Conservation (phyloP, 1,140 invertebrate genomes). For the Bombus confusus region DNA sequence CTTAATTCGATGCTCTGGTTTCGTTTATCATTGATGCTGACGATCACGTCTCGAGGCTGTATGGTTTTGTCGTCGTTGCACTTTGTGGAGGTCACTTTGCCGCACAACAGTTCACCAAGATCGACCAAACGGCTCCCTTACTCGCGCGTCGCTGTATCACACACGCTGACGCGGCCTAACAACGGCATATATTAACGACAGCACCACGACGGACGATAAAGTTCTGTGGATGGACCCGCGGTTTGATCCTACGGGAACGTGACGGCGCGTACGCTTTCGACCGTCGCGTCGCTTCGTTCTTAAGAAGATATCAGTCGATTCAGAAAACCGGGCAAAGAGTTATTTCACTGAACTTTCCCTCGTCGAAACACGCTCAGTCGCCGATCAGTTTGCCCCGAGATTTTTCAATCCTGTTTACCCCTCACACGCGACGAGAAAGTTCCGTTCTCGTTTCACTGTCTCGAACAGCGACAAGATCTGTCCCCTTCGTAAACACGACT, state of each 20-base stretch:
- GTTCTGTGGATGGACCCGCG: constrained; percentile 3
- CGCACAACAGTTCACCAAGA: constrained; percentile 53
- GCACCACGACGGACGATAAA: background rate
- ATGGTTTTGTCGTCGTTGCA: constrained; percentile 71
- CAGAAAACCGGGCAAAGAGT: background rate
- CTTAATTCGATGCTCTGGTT: constrained; percentile 74
- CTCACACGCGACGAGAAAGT: background rate
- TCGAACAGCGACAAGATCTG: background rate
- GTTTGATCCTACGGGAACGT: background rate
- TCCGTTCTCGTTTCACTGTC: background rate
- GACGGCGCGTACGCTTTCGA: background rate
- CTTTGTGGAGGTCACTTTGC: constrained; percentile 77
- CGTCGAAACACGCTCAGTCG: background rate
- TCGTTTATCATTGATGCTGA: constrained; percentile 76
- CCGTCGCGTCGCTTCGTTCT: background rate
- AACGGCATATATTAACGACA: background rate
- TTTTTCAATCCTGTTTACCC: background rate
- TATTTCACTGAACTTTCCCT: constrained; percentile 15
- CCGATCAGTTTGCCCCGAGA: background rate
- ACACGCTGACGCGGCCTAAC: background rate
- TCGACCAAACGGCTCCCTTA: constrained; percentile 28
- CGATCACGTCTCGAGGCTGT: constrained; percentile 75
- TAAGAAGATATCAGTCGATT: background rate
- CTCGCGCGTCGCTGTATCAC: background rate
- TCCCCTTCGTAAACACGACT: background rate